phyloP scores from a whole-genome alignment of 2,797 vertebrate genomes.

The Cirrhinus mrigala region DNA sequence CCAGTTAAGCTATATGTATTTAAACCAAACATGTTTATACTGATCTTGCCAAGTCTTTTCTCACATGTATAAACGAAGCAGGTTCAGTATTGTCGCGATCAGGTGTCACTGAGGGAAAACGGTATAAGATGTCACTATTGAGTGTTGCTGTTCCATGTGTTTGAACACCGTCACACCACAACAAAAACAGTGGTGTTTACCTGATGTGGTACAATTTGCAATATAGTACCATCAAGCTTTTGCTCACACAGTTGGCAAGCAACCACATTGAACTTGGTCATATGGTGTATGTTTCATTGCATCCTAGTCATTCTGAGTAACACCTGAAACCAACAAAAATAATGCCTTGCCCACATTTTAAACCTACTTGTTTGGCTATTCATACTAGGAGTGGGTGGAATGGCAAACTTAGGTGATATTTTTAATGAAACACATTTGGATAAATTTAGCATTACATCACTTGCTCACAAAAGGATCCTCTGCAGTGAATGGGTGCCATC shows the following conservation, averaged over 20 bases:
- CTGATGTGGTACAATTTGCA: not conserved
- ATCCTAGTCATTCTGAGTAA: not conserved
- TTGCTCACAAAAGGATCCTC: not conserved
- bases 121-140: slow-evolving; percentile 63
- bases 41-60: not conserved
- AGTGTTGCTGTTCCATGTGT: slow-evolving; percentile 50
- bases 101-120: slow-evolving; percentile 56
- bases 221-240: not conserved
- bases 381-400: not conserved
- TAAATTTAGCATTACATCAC: not conserved
- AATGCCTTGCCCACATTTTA: not conserved
- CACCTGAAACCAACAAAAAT: not conserved
- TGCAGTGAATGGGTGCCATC: not conserved
- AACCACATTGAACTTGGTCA: not conserved
- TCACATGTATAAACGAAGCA: slow-evolving; percentile 40
- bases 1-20: not conserved
- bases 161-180: slow-evolving; percentile 1
- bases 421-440: not conserved
- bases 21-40: not conserved
- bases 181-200: slow-evolving; percentile 14
- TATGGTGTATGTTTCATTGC: not conserved
- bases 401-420: not conserved
- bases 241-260: not conserved
- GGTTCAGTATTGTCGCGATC: slow-evolving; percentile 43
- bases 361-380: not conserved